Evolutionary conservation across 2,888 invertebrate genomes (phyloP).

Genomic region (Bhutanitis thaidina): DNA sequence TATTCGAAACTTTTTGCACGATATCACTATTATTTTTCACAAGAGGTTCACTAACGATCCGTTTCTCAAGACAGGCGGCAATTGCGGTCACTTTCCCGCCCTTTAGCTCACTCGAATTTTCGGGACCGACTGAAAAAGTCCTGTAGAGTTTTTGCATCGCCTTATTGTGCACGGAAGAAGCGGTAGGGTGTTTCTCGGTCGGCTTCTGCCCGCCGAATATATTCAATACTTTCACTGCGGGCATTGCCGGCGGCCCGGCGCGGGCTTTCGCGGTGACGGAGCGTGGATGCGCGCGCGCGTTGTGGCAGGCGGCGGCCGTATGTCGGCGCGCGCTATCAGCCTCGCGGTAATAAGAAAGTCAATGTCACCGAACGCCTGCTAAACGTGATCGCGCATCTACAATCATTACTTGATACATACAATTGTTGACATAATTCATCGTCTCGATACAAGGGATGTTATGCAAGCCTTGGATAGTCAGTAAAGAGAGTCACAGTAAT

Average conservation of each 20-base stretch:
- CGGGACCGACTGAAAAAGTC: constrained; percentile 70
- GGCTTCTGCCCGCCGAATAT: constrained; percentile 78
- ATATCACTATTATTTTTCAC: constrained; percentile 56
- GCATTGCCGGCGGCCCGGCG: constrained; percentile 62
- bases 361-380: constrained; percentile 63
- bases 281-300: constrained; percentile 72
- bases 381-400: constrained; percentile 53
- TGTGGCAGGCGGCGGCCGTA: constrained; percentile 68
- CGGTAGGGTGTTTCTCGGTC: constrained; percentile 61
- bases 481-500: neutral
- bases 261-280: constrained; percentile 64
- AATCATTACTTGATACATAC: constrained; percentile 23
- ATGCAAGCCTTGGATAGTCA: constrained; percentile 5
- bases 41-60: constrained; percentile 56
- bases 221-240: constrained; percentile 78
- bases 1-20: constrained; percentile 59
- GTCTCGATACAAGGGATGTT: neutral
- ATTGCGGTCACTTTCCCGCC: constrained; percentile 72
- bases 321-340: constrained; percentile 55
- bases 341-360: constrained; percentile 67
- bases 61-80: constrained; percentile 69
- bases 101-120: constrained; percentile 59
- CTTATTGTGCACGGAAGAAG: constrained; percentile 54
- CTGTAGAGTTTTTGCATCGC: constrained; percentile 76
- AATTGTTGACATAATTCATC: constrained; percentile 13